Conservation (phyloP, 2,113 vertebrate genomes). For the Callocephalon fimbriatum region DNA sequence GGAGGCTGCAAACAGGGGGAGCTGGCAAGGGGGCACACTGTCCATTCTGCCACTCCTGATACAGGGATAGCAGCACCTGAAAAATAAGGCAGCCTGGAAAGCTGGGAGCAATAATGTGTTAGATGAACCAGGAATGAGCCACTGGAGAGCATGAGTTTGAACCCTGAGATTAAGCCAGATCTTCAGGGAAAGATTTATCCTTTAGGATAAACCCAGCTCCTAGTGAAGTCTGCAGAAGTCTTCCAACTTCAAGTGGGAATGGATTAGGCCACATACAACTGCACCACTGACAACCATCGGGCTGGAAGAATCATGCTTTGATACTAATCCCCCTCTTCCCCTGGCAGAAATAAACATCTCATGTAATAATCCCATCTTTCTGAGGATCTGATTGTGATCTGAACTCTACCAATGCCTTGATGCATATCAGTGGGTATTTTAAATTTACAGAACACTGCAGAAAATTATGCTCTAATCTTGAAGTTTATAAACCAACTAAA, state of each 20-base stretch:
- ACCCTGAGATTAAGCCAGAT: not conserved
- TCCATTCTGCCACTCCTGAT: not conserved
- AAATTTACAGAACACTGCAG: not conserved
- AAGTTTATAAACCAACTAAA: constrained; percentile 9
- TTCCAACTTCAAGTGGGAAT: not conserved
- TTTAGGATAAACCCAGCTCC: not conserved
- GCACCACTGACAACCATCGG: fast-evolving
- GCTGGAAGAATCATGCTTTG: not conserved
- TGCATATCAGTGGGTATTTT: not conserved
- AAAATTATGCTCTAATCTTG: not conserved
- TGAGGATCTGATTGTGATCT: not conserved
- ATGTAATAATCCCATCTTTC: not conserved
- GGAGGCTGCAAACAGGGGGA: not conserved
- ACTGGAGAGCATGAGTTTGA: not conserved
- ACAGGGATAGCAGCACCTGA: not conserved
- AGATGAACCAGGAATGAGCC: not conserved
- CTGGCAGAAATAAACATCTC: not conserved
- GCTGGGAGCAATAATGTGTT: not conserved
- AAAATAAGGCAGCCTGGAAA: not conserved
- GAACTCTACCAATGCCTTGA: not conserved
- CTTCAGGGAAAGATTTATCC: not conserved
- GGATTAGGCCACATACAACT: not conserved
- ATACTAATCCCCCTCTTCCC: not conserved
- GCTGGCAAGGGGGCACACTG: not conserved
- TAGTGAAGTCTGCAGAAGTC: not conserved